A percentile compares a stretch with the other conserved stretches of the same genome.
These are phyloP conservation scores for Brachionus asplanchnoidis DNA, from an alignment of 1,140 invertebrate species.

Conservation along the genomic window DNA sequence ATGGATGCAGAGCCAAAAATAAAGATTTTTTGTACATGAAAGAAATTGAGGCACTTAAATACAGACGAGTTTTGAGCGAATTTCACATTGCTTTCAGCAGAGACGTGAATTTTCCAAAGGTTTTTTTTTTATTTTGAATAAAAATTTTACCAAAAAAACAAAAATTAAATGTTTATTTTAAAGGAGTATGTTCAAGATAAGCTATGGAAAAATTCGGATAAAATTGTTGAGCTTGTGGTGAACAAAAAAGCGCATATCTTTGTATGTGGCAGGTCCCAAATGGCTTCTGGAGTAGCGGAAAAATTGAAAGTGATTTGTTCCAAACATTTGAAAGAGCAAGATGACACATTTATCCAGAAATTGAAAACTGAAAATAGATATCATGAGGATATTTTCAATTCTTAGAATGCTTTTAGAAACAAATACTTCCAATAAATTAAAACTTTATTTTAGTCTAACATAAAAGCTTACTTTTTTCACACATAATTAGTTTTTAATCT, in stretches of 20 bases:
- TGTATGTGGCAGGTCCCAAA: constrained; percentile 94
- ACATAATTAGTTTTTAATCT: too few species aligned
- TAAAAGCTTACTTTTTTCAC: too few species aligned
- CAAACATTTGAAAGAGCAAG: constrained; percentile 63
- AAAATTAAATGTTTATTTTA: not conserved
- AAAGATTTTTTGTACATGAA: constrained; percentile 76
- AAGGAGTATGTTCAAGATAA: constrained; percentile 90
- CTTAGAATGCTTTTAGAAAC: constrained; percentile 47
- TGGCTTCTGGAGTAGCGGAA: constrained; percentile 92
- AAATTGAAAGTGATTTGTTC: constrained; percentile 62
- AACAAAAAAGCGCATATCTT: constrained; percentile 89
- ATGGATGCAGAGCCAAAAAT: constrained; percentile 75
- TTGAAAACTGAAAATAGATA: not conserved
- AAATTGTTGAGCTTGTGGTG: constrained; percentile 86
- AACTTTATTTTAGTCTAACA: too few species aligned
- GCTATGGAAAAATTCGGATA: constrained; percentile 76
- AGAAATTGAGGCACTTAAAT: constrained; percentile 72
- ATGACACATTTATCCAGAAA: constrained; percentile 81
- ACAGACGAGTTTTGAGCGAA: constrained; percentile 69
- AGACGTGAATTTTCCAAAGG: constrained; percentile 65
- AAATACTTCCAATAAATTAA: too few species aligned
- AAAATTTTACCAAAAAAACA: too few species aligned
- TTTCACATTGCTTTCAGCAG: constrained; percentile 79
- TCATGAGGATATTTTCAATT: not conserved
- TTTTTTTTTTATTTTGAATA: not conserved